Evolutionary conservation across 2,797 vertebrate species (phyloP).

Genomic region (Masticophis lateralis): DNA sequence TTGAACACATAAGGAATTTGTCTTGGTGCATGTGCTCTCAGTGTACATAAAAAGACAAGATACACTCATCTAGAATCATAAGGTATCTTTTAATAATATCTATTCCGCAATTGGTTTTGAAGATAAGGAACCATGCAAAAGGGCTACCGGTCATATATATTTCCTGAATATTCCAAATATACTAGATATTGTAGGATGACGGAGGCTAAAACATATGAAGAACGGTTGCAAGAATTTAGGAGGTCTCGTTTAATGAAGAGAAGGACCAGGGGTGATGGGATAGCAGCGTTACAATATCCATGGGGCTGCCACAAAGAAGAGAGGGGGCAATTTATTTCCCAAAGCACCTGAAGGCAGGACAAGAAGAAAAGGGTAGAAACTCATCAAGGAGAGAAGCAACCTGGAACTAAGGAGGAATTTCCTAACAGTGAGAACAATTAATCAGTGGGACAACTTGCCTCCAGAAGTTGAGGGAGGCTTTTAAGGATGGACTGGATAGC

Average conservation of each 20-base stretch:
- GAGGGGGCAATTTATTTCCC: not conserved
- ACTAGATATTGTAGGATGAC: too few relatives aligned
- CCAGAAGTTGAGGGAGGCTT: not conserved
- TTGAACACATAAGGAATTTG: too few relatives aligned
- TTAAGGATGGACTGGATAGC: not conserved
- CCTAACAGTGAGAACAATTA: not conserved
- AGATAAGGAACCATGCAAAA: not conserved
- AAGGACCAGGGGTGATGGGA: not conserved
- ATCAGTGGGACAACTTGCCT: not conserved
- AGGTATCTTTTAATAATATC: not conserved
- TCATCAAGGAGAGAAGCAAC: not conserved
- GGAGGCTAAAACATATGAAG: not conserved
- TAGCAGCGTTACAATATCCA: fast-evolving
- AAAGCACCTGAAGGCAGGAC: not conserved
- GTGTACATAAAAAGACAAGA: too few relatives aligned
- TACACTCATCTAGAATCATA: too few relatives aligned
- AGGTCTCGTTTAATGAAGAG: not conserved
- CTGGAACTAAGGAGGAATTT: not conserved
- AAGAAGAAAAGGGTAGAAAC: not conserved
- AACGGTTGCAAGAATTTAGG: not conserved
- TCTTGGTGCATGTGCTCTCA: too few relatives aligned
- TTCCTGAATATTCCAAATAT: not conserved
- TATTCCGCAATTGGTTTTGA: not conserved
- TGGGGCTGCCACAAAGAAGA: not conserved
- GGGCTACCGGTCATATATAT: not conserved